Base-by-base conservation (phyloP, 35 echinoderm and acorn worm genomes). In the Lytechinus pictus region DNA sequence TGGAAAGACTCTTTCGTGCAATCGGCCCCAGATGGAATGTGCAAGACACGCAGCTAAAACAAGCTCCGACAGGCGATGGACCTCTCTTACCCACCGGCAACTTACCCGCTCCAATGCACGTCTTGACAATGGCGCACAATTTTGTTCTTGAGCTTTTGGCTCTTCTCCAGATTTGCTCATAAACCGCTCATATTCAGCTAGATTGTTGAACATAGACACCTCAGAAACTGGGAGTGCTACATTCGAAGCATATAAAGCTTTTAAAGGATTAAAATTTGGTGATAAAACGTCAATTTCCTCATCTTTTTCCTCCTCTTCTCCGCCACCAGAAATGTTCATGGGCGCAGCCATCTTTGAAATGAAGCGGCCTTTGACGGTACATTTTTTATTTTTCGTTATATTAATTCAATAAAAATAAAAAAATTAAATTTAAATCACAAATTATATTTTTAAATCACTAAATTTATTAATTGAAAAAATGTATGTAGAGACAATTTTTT, bases 271-370 rank as follows among this genome's bases (percentile, higher is more conserved):
- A 94, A 97, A 99, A 24, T 97, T 60, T 9, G 97, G 89, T 9
- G 98, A 99, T 61, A 96, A 95, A 57, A 97, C 94, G 66, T 99
- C 66, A 14, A 96, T 96, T 94, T 97, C 97, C 53, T 91, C 96
- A 53, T 60, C 92, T 9, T 95, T 54, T 92, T 97, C 21, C 19
- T 94, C 94, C 55, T 54, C 53, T 14, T 98, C 89, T 3, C 27
- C 24, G 14, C 52, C 24, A 60, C 54, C 90, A 52, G 53, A 4
- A 11, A 54, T 27, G 19, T 27, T 94, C 54, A 71, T 94, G 97
- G 97, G 86, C 93, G 97, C 98, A 13, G 96, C 98, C 98, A 99
- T 99, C 95, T 99, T 99, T 79, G 71, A 53, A 89, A 89, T 89
- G 24, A 21, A 89, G 9, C 51, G 87, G 19, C 52, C 87, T 33